phyloP scores from a whole-genome alignment of 1,140 invertebrate genomes.

The Drosophila kohkoa region DNA sequence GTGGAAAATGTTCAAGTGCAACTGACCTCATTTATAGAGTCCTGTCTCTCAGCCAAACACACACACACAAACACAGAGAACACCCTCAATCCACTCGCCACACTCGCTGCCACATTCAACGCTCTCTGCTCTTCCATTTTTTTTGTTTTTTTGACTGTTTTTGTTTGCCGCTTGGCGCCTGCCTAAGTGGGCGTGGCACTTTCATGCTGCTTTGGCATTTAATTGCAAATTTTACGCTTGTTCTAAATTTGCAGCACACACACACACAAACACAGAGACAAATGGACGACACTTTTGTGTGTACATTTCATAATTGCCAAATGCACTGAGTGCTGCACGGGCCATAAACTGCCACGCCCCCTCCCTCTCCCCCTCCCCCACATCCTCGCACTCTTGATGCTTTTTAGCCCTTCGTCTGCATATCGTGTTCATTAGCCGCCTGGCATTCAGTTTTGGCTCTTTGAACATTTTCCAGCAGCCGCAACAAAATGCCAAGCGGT shows the following conservation, averaged over 20 bases:
- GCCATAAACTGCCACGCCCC: constrained; percentile 36
- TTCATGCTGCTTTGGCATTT: constrained; percentile 54
- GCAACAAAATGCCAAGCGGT: constrained; percentile 53
- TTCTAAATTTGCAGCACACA: constrained; percentile 56
- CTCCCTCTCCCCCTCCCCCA: background rate
- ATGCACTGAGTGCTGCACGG: constrained; percentile 57
- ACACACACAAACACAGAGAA: too few species aligned
- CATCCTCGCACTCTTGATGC: background rate
- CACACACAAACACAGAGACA: constrained; percentile 4
- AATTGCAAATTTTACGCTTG: constrained; percentile 79
- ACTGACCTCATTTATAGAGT: constrained; percentile 67
- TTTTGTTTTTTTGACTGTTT: constrained; percentile 10
- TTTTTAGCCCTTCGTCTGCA: too few species aligned
- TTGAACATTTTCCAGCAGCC: constrained; percentile 54
- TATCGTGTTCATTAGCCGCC: constrained; percentile 71
- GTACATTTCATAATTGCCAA: constrained; percentile 73
- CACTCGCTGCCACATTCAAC: background rate
- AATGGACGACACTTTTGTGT: constrained; percentile 16
- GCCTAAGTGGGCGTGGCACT: constrained; percentile 47
- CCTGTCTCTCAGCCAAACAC: constrained; percentile 4
- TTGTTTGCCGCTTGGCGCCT: constrained; percentile 5
- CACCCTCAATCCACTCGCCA: background rate
- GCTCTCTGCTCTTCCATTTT: constrained; percentile 3
- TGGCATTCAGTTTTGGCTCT: constrained; percentile 23
- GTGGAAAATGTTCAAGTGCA: constrained; percentile 43